A percentile compares a stretch with the other conserved stretches of the same genome.
These are phyloP conservation scores for Drosophila putrida DNA, from an alignment of 2,888 invertebrate species.

Conservation along the genomic window DNA sequence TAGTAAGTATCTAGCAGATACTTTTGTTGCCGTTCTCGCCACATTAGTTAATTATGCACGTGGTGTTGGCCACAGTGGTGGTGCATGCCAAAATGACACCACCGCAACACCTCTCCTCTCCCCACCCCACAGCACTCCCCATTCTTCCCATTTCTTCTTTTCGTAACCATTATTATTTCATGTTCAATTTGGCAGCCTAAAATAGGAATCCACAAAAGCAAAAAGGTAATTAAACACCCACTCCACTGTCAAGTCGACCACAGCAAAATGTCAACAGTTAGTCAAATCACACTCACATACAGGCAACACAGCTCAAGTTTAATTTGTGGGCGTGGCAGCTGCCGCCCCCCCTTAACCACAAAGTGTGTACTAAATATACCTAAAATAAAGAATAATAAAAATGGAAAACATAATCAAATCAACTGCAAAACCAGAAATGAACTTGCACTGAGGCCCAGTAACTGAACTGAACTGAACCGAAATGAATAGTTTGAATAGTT, in stretches of 20 bases:
- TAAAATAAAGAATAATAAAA: slow-evolving; percentile 11
- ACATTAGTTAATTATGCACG: slow-evolving; percentile 46
- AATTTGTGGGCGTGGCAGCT: not conserved
- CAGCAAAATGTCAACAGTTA: slow-evolving; percentile 47
- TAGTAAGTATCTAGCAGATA: slow-evolving; percentile 40
- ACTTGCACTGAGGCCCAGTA: not conserved
- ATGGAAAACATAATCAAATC: slow-evolving; percentile 32
- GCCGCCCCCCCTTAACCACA: not conserved
- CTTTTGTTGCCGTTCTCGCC: slow-evolving; percentile 12
- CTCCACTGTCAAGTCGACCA: slow-evolving; percentile 15
- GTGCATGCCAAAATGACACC: slow-evolving; percentile 14
- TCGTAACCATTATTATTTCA: slow-evolving; percentile 51
- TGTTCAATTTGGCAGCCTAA: slow-evolving; percentile 44
- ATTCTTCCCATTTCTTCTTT: too few relatives aligned
- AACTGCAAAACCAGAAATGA: slow-evolving; percentile 36
- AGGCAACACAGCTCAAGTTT: not conserved
- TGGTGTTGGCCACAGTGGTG: slow-evolving; percentile 13
- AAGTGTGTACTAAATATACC: not conserved
- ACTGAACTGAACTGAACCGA: slow-evolving; percentile 16
- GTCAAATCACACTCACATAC: not conserved
- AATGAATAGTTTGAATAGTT: slow-evolving; percentile 16
- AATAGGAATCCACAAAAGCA: slow-evolving; percentile 28
- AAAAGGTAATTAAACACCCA: slow-evolving; percentile 44
- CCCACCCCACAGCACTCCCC: not conserved
- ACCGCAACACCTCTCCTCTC: slow-evolving; percentile 16